Conservation (phyloP, 2,888 invertebrate species). For the Nymphalis urticae region DNA sequence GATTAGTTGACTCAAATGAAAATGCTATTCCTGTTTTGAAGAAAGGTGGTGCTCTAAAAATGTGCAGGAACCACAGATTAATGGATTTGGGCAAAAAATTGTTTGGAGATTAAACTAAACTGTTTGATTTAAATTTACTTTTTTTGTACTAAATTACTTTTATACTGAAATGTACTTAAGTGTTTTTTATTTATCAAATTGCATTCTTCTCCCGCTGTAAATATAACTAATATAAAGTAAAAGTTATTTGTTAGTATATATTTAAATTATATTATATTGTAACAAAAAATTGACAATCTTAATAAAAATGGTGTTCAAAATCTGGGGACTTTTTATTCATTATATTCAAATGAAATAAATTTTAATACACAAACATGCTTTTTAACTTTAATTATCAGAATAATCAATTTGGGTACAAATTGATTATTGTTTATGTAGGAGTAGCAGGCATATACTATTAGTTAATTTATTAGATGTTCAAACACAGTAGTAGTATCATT, state of each 20-base stretch:
- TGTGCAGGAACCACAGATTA: slow-evolving; percentile 92
- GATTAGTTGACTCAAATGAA: slow-evolving; percentile 90
- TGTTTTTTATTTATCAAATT: slow-evolving; percentile 19
- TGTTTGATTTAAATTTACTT: slow-evolving; percentile 15
- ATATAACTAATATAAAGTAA: slow-evolving; percentile 33
- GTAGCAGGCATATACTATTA: too few species aligned
- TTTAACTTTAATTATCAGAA: too few species aligned
- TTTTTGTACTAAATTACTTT: slow-evolving; percentile 32
- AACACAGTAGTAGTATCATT: slow-evolving; percentile 50
- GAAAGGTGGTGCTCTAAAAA: slow-evolving; percentile 90
- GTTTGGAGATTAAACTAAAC: slow-evolving; percentile 91
- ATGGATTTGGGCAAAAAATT: slow-evolving; percentile 94
- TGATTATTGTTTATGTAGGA: too few species aligned
- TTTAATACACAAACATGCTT: too few species aligned
- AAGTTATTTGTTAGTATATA: slow-evolving; percentile 11
- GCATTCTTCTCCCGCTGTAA: slow-evolving; percentile 34
- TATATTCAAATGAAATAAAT: not conserved
- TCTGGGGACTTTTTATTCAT: not conserved
- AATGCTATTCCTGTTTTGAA: slow-evolving; percentile 88
- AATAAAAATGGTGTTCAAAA: slow-evolving; percentile 30
- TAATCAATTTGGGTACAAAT: too few species aligned
- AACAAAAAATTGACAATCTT: slow-evolving; percentile 24
- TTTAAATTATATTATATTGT: slow-evolving; percentile 29
- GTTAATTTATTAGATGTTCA: not conserved
- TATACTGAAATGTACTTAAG: slow-evolving; percentile 41